Conservation (phyloP, 2,797 vertebrate genomes). For the Scolopax bukidnonensis region DNA sequence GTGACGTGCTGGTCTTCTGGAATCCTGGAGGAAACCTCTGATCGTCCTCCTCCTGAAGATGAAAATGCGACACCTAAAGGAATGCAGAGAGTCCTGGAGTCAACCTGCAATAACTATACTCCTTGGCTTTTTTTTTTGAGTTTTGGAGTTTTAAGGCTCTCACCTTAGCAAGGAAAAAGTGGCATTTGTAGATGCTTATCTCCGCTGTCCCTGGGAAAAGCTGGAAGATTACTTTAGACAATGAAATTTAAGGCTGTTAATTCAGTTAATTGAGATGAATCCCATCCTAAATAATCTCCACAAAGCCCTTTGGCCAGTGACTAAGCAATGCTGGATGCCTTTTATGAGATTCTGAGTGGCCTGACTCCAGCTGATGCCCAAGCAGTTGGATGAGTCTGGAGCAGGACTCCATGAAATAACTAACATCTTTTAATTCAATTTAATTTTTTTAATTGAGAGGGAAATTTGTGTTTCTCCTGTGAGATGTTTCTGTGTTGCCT, state of each 20-base stretch:
- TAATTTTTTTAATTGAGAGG: neutral
- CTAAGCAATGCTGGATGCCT: neutral
- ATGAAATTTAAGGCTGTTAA: neutral
- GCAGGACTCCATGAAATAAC: neutral
- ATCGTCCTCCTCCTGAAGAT: neutral
- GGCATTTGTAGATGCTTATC: neutral
- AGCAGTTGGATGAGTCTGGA: neutral
- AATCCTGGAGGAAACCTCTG: neutral
- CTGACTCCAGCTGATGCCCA: neutral
- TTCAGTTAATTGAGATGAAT: neutral
- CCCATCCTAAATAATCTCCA: neutral
- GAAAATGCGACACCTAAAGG: neutral
- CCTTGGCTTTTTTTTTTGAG: too few relatives aligned
- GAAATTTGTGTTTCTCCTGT: neutral
- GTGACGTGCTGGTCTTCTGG: neutral
- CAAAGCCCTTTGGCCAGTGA: neutral
- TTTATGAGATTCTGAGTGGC: neutral
- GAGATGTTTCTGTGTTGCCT: neutral
- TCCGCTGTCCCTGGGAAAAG: neutral
- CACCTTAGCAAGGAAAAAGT: neutral
- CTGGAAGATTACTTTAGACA: neutral
- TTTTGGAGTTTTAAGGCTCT: neutral
- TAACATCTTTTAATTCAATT: neutral
- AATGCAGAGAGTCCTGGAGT: neutral
- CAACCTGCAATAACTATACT: neutral